Evolutionary conservation across 2,888 invertebrate genomes (phyloP).

Genomic region (Aporophyla lueneburgensis): DNA sequence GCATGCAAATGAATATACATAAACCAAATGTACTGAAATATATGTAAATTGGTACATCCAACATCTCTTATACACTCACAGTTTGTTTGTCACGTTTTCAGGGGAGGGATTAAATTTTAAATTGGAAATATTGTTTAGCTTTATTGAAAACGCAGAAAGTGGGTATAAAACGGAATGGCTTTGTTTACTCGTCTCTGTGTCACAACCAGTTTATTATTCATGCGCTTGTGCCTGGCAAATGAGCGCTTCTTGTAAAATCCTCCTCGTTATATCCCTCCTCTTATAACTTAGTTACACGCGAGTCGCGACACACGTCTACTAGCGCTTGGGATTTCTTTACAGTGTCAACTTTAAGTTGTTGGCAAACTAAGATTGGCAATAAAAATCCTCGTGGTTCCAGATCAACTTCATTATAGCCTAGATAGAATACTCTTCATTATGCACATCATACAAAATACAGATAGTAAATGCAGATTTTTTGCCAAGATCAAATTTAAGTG

Average conservation of each 20-base stretch:
- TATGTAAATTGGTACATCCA: constrained; percentile 57
- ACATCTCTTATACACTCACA: constrained; percentile 30
- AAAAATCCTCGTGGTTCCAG: constrained; percentile 10
- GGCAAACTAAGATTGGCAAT: constrained; percentile 30
- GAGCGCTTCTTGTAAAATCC: constrained; percentile 57
- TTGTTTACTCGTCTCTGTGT: constrained; percentile 68
- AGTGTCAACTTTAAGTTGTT: constrained; percentile 16
- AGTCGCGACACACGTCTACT: constrained; percentile 17
- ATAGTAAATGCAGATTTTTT: no score
- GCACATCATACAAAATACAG: no score
- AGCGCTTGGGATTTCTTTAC: constrained; percentile 32
- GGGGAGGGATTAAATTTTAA: constrained; percentile 60
- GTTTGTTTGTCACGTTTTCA: constrained; percentile 63
- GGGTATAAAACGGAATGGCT: constrained; percentile 62
- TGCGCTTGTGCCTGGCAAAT: constrained; percentile 56
- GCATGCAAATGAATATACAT: constrained; percentile 64
- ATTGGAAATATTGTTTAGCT: constrained; percentile 66
- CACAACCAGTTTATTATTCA: constrained; percentile 68
- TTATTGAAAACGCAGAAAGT: constrained; percentile 64
- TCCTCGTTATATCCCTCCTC: constrained; percentile 52
- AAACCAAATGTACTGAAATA: constrained; percentile 53
- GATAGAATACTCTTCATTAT: no score
- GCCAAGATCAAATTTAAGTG: neutral
- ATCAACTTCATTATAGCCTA: constrained; percentile 17
- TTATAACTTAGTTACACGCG: constrained; percentile 25